A percentile compares a stretch with the other conserved stretches of the same genome.
Evolutionary conservation across 2,113 vertebrate genomes (phyloP).

Genomic region (Siniperca knerii): DNA sequence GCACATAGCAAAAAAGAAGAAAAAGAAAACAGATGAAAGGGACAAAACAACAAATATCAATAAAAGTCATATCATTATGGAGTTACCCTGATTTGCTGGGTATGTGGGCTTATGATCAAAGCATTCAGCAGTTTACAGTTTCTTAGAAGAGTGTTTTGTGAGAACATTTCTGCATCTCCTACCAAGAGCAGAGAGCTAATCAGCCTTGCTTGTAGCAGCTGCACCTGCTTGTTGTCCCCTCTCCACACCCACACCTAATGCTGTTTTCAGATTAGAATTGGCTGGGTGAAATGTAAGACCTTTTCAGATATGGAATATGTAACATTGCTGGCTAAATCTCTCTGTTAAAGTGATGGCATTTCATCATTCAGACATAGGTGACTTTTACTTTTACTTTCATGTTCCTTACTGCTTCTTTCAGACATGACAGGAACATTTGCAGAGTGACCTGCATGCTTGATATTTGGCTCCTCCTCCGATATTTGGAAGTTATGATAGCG

Average conservation of each 20-base stretch:
- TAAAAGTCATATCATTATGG: not conserved
- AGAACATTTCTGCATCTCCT: not conserved
- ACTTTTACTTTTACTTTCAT: no score
- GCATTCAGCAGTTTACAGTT: no score
- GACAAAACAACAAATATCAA: not conserved
- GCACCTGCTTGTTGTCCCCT: not conserved
- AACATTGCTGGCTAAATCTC: not conserved
- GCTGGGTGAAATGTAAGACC: not conserved
- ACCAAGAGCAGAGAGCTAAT: not conserved
- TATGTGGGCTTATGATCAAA: conserved; percentile 11
- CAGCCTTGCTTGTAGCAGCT: not conserved
- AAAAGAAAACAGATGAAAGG: not conserved
- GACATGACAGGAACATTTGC: no score
- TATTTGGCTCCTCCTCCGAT: no score
- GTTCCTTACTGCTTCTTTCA: no score
- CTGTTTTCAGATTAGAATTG: not conserved
- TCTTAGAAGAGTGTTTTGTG: not conserved
- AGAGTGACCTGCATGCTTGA: no score
- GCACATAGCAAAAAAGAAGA: not conserved
- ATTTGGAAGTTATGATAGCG: not conserved
- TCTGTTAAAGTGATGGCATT: not conserved
- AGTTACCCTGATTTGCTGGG: not conserved
- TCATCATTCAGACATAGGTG: no score
- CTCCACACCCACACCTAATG: not conserved
- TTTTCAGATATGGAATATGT: not conserved